Conservation (phyloP, 2,113 vertebrate genomes). For the Phodopus roborovskii region DNA sequence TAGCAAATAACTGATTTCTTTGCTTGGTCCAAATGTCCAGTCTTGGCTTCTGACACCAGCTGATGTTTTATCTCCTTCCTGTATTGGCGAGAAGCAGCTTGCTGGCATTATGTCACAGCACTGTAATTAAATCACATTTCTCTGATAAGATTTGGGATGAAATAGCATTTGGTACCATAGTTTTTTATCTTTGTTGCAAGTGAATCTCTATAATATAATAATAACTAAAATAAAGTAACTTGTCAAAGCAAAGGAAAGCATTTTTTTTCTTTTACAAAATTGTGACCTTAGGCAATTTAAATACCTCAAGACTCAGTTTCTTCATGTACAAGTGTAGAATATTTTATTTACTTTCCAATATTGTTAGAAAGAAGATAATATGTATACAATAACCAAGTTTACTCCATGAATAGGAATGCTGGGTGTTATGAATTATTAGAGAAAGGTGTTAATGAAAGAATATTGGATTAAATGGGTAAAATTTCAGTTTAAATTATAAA, state of each 20-base stretch:
- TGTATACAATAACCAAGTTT: neutral
- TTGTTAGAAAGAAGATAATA: neutral
- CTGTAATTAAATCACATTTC: conserved; percentile 54
- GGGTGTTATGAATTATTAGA: neutral
- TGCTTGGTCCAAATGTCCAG: conserved; percentile 45
- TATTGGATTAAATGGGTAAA: neutral
- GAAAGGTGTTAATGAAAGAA: neutral
- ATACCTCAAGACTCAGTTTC: neutral
- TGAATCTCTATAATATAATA: neutral
- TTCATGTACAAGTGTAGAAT: neutral
- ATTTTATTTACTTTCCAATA: neutral
- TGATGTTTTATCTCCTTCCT: conserved; percentile 29
- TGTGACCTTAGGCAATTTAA: neutral
- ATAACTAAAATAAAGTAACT: conserved; percentile 14
- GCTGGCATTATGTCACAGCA: neutral
- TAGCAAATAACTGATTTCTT: conserved; percentile 61
- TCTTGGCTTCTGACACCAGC: neutral
- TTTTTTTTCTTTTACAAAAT: neutral
- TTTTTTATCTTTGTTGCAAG: neutral
- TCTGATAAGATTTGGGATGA: conserved; percentile 7
- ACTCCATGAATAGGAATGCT: neutral
- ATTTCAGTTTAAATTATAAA: neutral
- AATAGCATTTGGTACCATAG: conserved; percentile 17
- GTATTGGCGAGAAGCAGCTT: neutral
- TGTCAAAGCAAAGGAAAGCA: neutral